Conservation (phyloP, 2,113 vertebrate genomes). For the Sardina pilchardus region DNA sequence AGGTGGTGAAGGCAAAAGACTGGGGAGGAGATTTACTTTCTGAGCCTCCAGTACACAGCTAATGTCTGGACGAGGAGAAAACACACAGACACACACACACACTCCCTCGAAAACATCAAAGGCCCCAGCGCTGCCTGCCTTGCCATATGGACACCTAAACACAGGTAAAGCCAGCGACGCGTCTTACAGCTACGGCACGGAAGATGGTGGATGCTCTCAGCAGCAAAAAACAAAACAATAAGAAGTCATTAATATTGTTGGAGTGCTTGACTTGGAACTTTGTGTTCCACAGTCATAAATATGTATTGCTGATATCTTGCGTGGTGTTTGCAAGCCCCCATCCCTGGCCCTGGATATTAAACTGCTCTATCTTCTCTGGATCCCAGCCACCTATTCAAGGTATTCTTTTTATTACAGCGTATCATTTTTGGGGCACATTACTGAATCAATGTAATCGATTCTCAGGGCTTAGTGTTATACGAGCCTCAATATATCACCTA, state of each 20-base stretch:
- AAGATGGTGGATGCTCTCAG: not conserved
- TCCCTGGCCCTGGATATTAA: constrained; percentile 17
- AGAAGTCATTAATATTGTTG: not conserved
- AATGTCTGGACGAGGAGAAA: not conserved
- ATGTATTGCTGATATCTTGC: constrained; percentile 14
- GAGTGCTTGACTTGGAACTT: not conserved
- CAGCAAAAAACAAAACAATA: not conserved
- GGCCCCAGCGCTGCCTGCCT: not conserved
- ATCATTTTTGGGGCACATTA: constrained; percentile 35
- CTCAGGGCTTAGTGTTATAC: constrained; percentile 34
- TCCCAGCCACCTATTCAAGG: constrained; percentile 27
- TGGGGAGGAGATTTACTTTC: not conserved
- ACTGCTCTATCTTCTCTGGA: constrained; percentile 21
- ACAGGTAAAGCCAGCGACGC: not conserved
- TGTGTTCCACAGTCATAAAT: constrained; percentile 17
- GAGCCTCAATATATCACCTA: constrained; percentile 47
- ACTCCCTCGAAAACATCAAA: not conserved
- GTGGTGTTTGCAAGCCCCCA: not conserved
- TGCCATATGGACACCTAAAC: not conserved
- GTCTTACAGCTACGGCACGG: not conserved
- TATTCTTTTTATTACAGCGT: constrained; percentile 40
- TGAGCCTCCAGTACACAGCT: not conserved
- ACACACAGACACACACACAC: not conserved
- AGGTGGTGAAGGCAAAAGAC: not conserved
- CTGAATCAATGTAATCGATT: constrained; percentile 54